phyloP scores from a whole-genome alignment of 2,797 vertebrate genomes.

The Brotula barbata region DNA sequence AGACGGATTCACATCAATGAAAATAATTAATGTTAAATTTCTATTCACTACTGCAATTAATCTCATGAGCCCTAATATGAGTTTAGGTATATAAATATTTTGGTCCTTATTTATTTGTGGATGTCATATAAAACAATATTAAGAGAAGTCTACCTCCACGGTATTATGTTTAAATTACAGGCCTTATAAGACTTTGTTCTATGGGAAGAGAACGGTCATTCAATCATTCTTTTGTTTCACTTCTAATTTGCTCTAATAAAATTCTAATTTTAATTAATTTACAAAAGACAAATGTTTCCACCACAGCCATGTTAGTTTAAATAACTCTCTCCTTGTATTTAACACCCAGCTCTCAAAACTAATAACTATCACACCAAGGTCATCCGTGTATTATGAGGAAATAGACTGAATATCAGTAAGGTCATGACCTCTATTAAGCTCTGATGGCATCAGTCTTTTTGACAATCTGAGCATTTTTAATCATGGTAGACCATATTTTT shows the following conservation, averaged over 20 bases:
- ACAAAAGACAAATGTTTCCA: slow-evolving; percentile 26
- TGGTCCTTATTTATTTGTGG: neutral
- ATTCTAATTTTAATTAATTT: slow-evolving; percentile 34
- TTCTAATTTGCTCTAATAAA: too few relatives aligned
- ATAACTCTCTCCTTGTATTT: slow-evolving; percentile 17
- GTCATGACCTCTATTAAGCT: slow-evolving; percentile 67
- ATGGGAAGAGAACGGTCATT: too few relatives aligned
- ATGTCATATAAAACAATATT: slow-evolving; percentile 16
- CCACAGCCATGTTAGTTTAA: slow-evolving; percentile 22
- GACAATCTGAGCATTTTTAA: slow-evolving; percentile 38
- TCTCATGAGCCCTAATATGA: slow-evolving; percentile 10
- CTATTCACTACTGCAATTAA: slow-evolving; percentile 28
- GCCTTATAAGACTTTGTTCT: slow-evolving; percentile 20
- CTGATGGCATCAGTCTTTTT: slow-evolving; percentile 20
- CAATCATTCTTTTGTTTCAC: too few relatives aligned
- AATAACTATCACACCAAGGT: slow-evolving; percentile 8
- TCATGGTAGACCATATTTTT: slow-evolving; percentile 42
- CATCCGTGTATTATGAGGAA: slow-evolving; percentile 9
- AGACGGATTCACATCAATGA: slow-evolving; percentile 6
- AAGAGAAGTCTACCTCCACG: neutral
- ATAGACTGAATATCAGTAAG: slow-evolving; percentile 29
- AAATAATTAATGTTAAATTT: slow-evolving; percentile 15
- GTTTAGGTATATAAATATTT: slow-evolving; percentile 15
- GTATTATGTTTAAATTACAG: slow-evolving; percentile 30
- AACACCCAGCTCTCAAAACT: slow-evolving; percentile 7